Evolutionary conservation across 2,113 vertebrate species (phyloP), one percentile per base, ranked within the genome.

Genomic region (Campylomormyrus tamandua): DNA sequence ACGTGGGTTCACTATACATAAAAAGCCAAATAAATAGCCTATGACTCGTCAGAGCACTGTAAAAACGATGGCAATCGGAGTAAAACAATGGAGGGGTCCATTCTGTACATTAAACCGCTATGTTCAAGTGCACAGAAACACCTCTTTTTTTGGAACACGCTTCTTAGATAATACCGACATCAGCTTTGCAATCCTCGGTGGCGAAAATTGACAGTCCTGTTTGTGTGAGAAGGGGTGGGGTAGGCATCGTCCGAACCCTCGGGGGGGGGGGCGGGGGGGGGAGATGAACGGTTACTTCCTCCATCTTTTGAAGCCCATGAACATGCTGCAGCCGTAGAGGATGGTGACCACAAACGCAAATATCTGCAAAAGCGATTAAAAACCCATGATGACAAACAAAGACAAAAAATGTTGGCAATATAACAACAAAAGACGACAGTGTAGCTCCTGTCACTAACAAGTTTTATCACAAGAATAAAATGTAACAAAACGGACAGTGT

Each of bases 281-380:
- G 31, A 1, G 6, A 13, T 27, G n/a, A 31, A 10, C 3, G 31
- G 70, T 84, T 89, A 96, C 91, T 91, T 93, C 89, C 92, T 94
- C 95, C 95, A 96, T 90, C 96, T 94, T 91, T 91, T 96, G 92
- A 96, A 95, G 89, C 95, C 96, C 96, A 96, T 95, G 92, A 93
- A 90, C 95, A 96, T 91, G 91, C 96, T 96, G 93, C 94, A 95
- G 91, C 93, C 93, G 10, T 96, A 96, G 93, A 92, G 95, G 0
- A 96, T 19, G 0, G 95, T 96, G 91, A 94, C 96, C 66, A 95
- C 2, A 85, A 95, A 96, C 2, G 95, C 92, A 92, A 96, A 96
- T 92, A 96, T 92, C 96, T 96, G 92, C 46, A 90, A 87, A 83
- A 90, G 24, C 83, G 42, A 66, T n/a, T 87, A 62, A 85, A 87